Conservation (phyloP, 2,797 vertebrate genomes). For the Phalanger gymnotis region DNA sequence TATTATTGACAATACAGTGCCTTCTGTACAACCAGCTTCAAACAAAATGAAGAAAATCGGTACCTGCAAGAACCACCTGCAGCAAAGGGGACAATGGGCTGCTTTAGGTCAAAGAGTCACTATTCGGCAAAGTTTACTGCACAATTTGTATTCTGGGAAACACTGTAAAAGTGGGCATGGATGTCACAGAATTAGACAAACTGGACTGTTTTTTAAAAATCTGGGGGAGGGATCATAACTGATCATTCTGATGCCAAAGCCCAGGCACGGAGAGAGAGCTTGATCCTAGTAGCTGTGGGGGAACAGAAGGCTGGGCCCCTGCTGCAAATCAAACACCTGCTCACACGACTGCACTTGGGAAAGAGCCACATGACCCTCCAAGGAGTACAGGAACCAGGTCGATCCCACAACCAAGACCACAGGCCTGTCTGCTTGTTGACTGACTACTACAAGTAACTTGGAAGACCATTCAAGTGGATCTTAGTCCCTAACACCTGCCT, state of each 20-base stretch:
- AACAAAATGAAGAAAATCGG: neutral
- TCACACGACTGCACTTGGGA: neutral
- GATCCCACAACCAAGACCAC: neutral
- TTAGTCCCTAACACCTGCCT: neutral
- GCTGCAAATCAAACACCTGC: neutral
- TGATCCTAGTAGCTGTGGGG: neutral
- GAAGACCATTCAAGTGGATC: neutral
- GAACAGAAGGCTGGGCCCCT: neutral
- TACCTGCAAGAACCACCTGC: neutral
- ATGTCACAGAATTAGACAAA: slow-evolving; percentile 4
- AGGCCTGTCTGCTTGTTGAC: neutral
- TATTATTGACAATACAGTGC: slow-evolving; percentile 33
- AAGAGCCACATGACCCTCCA: neutral
- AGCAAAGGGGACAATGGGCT: slow-evolving; percentile 13
- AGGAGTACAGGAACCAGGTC: neutral
- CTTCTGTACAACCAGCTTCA: neutral
- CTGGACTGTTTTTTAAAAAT: slow-evolving; percentile 26
- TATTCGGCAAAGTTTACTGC: slow-evolving; percentile 55
- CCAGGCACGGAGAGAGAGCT: neutral
- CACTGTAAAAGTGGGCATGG: neutral
- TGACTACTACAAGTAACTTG: neutral
- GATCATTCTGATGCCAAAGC: neutral
- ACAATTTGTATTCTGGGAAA: slow-evolving; percentile 45
- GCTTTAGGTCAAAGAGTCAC: slow-evolving; percentile 5
- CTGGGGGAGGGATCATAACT: neutral